These are phyloP conservation scores for Oreochromis mossambicus DNA, from an alignment of 2,797 vertebrate genomes.

Conservation along the genomic window DNA sequence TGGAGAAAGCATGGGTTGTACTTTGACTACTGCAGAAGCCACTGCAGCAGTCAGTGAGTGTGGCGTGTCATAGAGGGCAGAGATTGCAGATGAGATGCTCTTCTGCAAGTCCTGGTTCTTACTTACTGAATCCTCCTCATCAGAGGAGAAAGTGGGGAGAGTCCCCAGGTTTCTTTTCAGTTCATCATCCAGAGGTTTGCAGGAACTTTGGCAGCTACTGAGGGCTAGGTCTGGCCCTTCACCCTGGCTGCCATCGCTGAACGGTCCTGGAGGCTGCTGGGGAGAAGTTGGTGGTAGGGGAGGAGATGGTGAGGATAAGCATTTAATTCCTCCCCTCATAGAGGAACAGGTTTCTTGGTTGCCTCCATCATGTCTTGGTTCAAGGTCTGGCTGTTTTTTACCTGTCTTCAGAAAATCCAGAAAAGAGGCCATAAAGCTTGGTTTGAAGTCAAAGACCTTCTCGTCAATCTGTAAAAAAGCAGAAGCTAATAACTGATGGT, in stretches of 20 bases:
- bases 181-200: conserved; percentile 88
- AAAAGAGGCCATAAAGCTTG: conserved; percentile 90
- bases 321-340: conserved; percentile 68
- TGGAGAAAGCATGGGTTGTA: conserved; percentile 49
- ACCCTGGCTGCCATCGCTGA: conserved; percentile 55
- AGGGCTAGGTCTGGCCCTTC: conserved; percentile 78
- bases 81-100: conserved; percentile 93
- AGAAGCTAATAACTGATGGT: background rate
- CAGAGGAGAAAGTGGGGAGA: conserved; percentile 89
- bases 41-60: conserved; percentile 67
- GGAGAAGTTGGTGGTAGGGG: conserved; percentile 45
- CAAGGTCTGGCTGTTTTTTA: conserved; percentile 74
- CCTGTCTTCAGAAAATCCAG: conserved; percentile 89
- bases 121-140: conserved; percentile 90
- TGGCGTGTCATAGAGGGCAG: conserved; percentile 85
- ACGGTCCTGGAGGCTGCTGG: conserved; percentile 29
- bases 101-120: conserved; percentile 94
- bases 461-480: conserved; percentile 77
- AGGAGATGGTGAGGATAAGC: conserved; percentile 57
- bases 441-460: conserved; percentile 86
- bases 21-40: conserved; percentile 56
- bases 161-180: conserved; percentile 90
- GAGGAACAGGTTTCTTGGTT: conserved; percentile 51
- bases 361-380: conserved; percentile 1
- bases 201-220: conserved; percentile 82